Evolutionary conservation across 1,140 invertebrate genomes (phyloP).

Genomic region (Reticulitermes speratus): DNA sequence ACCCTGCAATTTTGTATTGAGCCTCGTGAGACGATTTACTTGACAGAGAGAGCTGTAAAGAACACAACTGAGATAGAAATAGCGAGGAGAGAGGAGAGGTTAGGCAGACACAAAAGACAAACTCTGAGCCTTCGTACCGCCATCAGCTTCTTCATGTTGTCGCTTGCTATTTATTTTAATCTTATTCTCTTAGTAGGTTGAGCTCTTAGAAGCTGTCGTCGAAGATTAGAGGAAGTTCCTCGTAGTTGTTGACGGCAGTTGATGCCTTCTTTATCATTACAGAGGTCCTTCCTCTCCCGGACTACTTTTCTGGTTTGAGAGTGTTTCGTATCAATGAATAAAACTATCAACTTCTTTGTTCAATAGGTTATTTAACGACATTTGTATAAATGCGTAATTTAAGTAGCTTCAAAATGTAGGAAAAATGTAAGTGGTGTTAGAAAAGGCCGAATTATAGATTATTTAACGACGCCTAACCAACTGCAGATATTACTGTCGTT

Average conservation of each 20-base stretch:
- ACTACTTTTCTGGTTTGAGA: too few species aligned
- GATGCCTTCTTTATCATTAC: not conserved
- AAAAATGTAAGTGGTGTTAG: too few species aligned
- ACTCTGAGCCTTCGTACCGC: not conserved
- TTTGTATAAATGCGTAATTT: too few species aligned
- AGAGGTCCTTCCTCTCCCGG: not conserved
- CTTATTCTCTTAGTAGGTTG: not conserved
- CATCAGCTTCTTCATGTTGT: not conserved
- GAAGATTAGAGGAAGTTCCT: slow-evolving; percentile 4
- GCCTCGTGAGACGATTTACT: not conserved
- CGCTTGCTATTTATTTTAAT: slow-evolving; percentile 7
- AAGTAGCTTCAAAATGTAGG: too few species aligned
- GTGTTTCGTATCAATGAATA: not conserved
- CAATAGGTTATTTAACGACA: not conserved
- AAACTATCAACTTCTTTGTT: not conserved
- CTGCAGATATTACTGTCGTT: too few species aligned
- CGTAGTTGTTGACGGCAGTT: not conserved
- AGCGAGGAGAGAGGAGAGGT: too few species aligned
- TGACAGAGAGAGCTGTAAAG: not conserved
- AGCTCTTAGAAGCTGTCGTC: not conserved
- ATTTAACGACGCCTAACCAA: too few species aligned
- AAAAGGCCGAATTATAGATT: too few species aligned
- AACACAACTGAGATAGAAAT: not conserved
- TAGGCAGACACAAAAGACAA: not conserved
- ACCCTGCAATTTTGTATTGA: not conserved